These are phyloP conservation scores for Cirrhinus mrigala DNA, from an alignment of 2,797 vertebrate species.

Conservation along the genomic window DNA sequence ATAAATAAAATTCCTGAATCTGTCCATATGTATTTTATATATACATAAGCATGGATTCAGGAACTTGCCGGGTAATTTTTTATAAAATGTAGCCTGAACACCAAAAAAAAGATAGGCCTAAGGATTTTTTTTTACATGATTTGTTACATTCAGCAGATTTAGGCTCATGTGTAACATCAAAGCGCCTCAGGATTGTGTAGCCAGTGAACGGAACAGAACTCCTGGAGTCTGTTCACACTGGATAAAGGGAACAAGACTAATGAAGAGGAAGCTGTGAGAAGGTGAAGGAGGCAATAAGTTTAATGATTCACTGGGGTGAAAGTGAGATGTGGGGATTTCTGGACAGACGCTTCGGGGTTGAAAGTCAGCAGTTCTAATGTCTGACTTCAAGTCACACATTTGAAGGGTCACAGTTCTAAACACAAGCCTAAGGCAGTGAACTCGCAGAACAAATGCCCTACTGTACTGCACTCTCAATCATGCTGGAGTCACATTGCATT, in stretches of 20 bases:
- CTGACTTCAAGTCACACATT: constrained; percentile 68
- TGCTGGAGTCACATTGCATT: constrained; percentile 33
- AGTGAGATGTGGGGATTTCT: not conserved
- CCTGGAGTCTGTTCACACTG: not conserved
- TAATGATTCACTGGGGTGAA: not conserved
- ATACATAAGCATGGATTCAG: too few species aligned
- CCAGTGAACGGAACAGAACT: not conserved
- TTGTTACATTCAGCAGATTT: not conserved
- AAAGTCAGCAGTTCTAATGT: constrained; percentile 63
- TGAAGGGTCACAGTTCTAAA: constrained; percentile 19
- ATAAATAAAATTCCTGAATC: too few species aligned
- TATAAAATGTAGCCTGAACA: too few species aligned
- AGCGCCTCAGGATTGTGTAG: not conserved
- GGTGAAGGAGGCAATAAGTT: not conserved
- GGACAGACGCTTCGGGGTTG: constrained; percentile 8
- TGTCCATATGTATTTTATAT: too few species aligned
- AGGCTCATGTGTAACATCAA: not conserved
- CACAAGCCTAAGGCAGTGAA: constrained; percentile 31
- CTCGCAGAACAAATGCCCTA: constrained; percentile 22
- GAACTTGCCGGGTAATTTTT: too few species aligned
- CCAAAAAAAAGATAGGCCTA: too few species aligned
- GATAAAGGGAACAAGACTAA: not conserved
- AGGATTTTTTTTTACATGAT: too few species aligned
- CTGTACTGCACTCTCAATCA: constrained; percentile 25
- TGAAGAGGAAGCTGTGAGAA: not conserved